phyloP scores from a whole-genome alignment of 2,797 vertebrate genomes.

The Gila robusta region DNA sequence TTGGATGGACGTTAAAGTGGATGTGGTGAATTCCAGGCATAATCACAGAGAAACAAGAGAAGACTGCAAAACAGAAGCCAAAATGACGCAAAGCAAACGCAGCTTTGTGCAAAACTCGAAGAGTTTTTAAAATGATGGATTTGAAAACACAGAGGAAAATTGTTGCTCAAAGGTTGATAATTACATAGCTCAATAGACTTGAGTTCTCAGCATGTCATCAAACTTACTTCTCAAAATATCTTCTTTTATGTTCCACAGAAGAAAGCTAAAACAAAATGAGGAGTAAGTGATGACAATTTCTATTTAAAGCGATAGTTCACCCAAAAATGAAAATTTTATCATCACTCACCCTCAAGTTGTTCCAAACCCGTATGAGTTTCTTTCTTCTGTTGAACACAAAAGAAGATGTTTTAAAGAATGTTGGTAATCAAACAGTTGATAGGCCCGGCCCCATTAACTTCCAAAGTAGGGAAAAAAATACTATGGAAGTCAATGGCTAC shows the following conservation, averaged over 20 bases:
- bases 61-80: constrained; percentile 41
- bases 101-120: constrained; percentile 57
- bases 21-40: constrained; percentile 30
- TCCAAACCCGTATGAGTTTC: background rate
- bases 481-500: background rate
- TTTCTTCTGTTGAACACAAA: background rate
- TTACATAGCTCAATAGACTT: constrained; percentile 3
- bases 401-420: background rate
- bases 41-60: constrained; percentile 39
- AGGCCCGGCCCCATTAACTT: background rate
- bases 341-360: background rate
- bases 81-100: constrained; percentile 29
- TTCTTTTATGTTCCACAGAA: background rate
- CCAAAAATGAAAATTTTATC: too few species aligned
- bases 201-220: background rate
- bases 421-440: background rate
- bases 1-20: constrained; percentile 22
- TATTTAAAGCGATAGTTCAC: background rate
- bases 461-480: background rate
- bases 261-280: background rate
- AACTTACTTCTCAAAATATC: background rate
- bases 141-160: constrained; percentile 29
- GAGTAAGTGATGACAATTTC: background rate
- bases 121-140: constrained; percentile 61
- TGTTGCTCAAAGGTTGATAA: constrained; percentile 9